Base-by-base conservation (phyloP, 2,113 vertebrate genomes). In the Colistium nudipinnis region DNA sequence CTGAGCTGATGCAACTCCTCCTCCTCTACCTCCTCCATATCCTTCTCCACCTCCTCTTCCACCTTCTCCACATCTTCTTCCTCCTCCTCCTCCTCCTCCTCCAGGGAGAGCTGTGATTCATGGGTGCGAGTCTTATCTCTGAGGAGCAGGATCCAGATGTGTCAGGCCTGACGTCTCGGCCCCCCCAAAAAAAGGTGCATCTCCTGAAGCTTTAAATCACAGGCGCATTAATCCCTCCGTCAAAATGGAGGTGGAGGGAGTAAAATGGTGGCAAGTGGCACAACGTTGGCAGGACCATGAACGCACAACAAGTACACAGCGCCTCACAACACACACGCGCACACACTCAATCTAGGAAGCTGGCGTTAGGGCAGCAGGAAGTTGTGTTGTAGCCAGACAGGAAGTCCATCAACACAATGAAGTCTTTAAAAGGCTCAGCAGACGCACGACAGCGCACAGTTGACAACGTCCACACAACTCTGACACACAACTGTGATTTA, bases 1-100 rank as follows among this genome's bases (percentile, higher is more conserved):
- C 86, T 90, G 82, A 82, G 89, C 89, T 91, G 89, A 91, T 77
- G 89, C 86, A 90, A 89, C 84, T 48, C 69, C 47, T 71, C 53
- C 61, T 64, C 24, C 70, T 64, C 48, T 57, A 16, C 39, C 39
- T 51, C 57, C 44, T 51, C 55, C 55, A 56, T 39, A 31, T 47
- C 27, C 56, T 48, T 41, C 45, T 60, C 59, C 38, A 43, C 27
- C 56, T 48, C 48, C 45, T 60, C 59, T 27, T 65, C 33, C 47
- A 55, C 63, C 39, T 49, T 41, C 45, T 25, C 53, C 49, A 79
- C 56, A 71, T 9, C n/a, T n/a, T n/a, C n/a, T n/a, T n/a, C n/a
- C 38, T 47, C 27, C 56, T 48, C 48, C 45, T 60, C 59, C 27
- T 65, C 33, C 47, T 49, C 63, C 39, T 49, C 35, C 45, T 25